phyloP scores from a whole-genome alignment of 2,888 invertebrate species.

The Didymodactylos carnosus region DNA sequence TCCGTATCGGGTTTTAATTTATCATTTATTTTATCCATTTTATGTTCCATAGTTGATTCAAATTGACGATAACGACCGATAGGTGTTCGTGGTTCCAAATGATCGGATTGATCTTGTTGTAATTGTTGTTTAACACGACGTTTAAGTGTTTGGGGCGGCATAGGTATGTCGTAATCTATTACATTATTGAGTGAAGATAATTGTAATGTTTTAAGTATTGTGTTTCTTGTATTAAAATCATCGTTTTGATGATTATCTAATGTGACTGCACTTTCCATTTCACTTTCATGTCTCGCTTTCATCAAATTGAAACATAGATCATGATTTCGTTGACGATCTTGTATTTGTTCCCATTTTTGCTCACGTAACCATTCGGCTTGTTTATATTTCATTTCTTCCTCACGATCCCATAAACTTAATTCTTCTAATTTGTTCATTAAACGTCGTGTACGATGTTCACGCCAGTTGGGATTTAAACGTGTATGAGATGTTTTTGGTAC shows the following conservation, averaged over 20 bases:
- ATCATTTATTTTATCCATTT: not conserved
- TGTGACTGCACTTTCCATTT: not conserved
- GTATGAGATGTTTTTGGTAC: not conserved
- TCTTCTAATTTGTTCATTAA: not conserved
- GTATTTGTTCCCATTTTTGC: slow-evolving; percentile 1
- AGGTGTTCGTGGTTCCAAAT: not conserved
- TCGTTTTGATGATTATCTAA: not conserved
- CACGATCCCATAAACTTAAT: slow-evolving; percentile 1
- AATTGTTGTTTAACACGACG: not conserved
- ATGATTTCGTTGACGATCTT: not conserved
- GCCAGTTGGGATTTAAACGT: not conserved
- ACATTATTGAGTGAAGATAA: not conserved
- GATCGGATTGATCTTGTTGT: not conserved
- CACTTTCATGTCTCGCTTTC: not conserved
- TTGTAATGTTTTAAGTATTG: not conserved
- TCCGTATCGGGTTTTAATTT: not conserved
- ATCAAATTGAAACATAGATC: not conserved
- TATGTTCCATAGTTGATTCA: not conserved
- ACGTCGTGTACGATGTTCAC: not conserved
- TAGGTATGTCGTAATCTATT: not conserved
- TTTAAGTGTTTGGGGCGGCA: not conserved
- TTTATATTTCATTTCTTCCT: not conserved
- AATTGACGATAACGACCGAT: not conserved
- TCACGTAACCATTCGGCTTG: not conserved
- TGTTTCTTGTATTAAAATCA: not conserved